Evolutionary conservation across 2,113 vertebrate species (phyloP).

Genomic region (Azemiops feae): DNA sequence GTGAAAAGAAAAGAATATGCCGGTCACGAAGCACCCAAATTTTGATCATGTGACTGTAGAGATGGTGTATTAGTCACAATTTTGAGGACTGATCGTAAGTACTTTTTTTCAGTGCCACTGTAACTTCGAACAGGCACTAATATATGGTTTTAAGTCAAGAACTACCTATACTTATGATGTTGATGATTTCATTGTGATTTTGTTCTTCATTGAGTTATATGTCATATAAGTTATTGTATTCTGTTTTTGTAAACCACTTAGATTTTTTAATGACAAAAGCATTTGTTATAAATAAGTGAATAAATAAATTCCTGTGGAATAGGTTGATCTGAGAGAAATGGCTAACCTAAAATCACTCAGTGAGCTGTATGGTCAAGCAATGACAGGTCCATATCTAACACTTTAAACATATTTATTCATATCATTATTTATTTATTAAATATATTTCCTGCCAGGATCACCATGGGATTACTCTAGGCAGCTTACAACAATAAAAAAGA

Average conservation of each 20-base stretch:
- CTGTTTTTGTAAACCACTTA: background rate
- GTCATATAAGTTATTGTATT: background rate
- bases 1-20: no score
- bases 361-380: background rate
- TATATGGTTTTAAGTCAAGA: background rate
- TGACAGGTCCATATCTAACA: background rate
- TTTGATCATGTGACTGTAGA: no score
- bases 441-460: no score
- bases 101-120: background rate
- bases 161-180: background rate
- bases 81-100: no score
- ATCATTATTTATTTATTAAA: no score
- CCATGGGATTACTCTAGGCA: no score
- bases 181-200: background rate
- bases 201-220: background rate
- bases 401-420: background rate
- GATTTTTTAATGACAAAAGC: background rate
- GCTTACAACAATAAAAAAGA: no score
- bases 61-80: no score
- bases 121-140: background rate
- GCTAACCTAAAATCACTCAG: background rate
- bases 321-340: background rate
- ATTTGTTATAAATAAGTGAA: background rate
- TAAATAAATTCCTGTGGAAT: background rate
- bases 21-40: no score